A percentile compares a stretch with the other conserved stretches of the same genome.
phyloP scores from a whole-genome alignment of 2,113 vertebrate species.

The Pleuronectes platessa region DNA sequence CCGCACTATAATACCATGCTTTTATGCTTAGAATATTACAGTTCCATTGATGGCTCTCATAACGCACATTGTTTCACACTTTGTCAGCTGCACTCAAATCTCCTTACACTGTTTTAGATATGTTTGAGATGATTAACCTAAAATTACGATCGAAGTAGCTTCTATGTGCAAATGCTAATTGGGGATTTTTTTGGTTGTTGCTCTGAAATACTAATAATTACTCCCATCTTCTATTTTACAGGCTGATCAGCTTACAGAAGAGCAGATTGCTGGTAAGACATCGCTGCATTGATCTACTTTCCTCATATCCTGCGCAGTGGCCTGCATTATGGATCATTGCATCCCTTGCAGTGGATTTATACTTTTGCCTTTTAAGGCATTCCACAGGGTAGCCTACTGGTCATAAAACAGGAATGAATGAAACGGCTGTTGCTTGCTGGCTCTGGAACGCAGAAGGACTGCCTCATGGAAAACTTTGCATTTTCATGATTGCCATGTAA shows the following conservation, averaged over 20 bases:
- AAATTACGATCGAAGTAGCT: not conserved
- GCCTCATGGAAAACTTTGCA: conserved; percentile 66
- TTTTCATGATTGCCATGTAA: conserved; percentile 62
- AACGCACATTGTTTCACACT: not conserved
- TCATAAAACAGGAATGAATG: conserved; percentile 77
- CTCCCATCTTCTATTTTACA: conserved; percentile 62
- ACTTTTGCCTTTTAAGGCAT: conserved; percentile 83
- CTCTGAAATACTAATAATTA: not conserved
- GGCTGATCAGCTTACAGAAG: conserved; percentile 99
- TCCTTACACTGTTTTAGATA: too few species aligned
- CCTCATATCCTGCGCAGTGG: conserved; percentile 49
- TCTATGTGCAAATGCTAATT: not conserved
- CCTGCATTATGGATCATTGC: conserved; percentile 64
- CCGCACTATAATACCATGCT: not conserved
- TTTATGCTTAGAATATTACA: not conserved
- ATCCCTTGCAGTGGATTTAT: conserved; percentile 74
- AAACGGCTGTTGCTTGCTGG: conserved; percentile 61
- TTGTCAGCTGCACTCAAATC: too few species aligned
- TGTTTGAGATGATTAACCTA: not conserved
- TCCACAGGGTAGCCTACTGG: conserved; percentile 55
- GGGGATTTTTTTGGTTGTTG: not conserved
- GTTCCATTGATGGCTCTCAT: not conserved
- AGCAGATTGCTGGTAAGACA: conserved; percentile 98
- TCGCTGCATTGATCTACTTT: conserved; percentile 54
- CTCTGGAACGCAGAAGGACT: conserved; percentile 51